Evolutionary conservation across 2,797 vertebrate species (phyloP).

Genomic region (Melanotaenia trifasciata): DNA sequence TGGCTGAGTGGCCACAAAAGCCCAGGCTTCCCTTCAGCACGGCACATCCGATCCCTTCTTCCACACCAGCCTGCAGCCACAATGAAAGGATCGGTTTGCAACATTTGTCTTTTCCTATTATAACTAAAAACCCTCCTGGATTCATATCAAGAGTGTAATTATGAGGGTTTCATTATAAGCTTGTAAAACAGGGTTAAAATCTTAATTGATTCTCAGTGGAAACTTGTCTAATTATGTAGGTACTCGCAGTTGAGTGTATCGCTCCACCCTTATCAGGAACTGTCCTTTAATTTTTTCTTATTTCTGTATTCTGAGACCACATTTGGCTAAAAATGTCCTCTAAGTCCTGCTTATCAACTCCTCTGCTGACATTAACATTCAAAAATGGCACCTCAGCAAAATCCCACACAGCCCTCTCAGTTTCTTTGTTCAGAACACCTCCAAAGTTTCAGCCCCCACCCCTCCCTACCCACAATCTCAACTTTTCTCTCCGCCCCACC

Average conservation of each 20-base stretch:
- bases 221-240: constrained; percentile 49
- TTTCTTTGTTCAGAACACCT: constrained; percentile 78
- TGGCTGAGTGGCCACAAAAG: constrained; percentile 84
- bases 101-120: constrained; percentile 71
- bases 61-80: constrained; percentile 67
- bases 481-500: constrained; percentile 63
- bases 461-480: constrained; percentile 67
- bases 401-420: constrained; percentile 22
- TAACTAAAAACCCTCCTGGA: constrained; percentile 58
- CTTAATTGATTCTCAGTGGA: constrained; percentile 55
- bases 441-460: constrained; percentile 64
- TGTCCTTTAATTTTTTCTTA: neutral
- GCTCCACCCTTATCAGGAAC: constrained; percentile 9
- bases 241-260: constrained; percentile 16
- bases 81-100: constrained; percentile 72
- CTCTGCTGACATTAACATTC: constrained; percentile 4
- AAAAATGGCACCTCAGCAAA: constrained; percentile 45
- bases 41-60: constrained; percentile 79
- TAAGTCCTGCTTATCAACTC: neutral
- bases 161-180: constrained; percentile 45
- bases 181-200: constrained; percentile 41
- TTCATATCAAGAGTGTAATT: constrained; percentile 53
- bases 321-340: constrained; percentile 4
- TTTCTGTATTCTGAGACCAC: constrained; percentile 15
- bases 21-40: constrained; percentile 77